Base-by-base conservation (phyloP, 2,888 invertebrate genomes). In the Melanophora roralis region DNA sequence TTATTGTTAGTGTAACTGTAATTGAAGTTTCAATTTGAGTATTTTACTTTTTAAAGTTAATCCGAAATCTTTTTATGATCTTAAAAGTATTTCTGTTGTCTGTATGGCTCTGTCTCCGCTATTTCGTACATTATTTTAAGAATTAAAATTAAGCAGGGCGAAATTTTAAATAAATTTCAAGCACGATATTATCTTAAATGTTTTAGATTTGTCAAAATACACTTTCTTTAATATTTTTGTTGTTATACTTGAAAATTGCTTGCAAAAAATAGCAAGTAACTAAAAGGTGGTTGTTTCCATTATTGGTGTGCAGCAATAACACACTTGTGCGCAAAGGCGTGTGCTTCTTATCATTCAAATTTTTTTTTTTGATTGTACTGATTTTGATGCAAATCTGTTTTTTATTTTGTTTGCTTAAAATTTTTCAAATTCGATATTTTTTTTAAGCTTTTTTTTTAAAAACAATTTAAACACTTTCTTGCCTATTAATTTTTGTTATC, bases 251-350 rank as follows among this genome's bases (percentile, higher is more conserved):
- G 40, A 53, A 53, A 69, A 32, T 76, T 59, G 60, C 43, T 74
- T 67, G 65, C 40, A 74, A 49, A 19, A 34, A n/a, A 14, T 32
- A n/a, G 47, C 62, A 72, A 62, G 45, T 72, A 67, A 67, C 67
- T 67, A 51, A 74, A 74, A 77, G 74, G 81, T 78, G 77, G 74
- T 78, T 74, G 77, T 74, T 81, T 81, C 69, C 53, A 67, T 45
- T 11, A 51, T 55, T 71, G 49, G 72, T 80, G 76, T 80, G 80
- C 75, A 71, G 80, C 75, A 71, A 43, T 65, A 59, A 71, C 76
- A 71, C 79, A 80, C 72, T 80, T 80, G 80, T 80, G 80, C 80
- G 80, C 80, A 80, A 80, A 80, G 80, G 80, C 80, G 80, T 80
- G 76, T 80, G 80, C 80, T 80, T 76, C 64, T 68, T 49, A n/a